These are phyloP conservation scores for Caenorhabditis remanei DNA, from an alignment of 1,140 invertebrate species.

Conservation along the genomic window DNA sequence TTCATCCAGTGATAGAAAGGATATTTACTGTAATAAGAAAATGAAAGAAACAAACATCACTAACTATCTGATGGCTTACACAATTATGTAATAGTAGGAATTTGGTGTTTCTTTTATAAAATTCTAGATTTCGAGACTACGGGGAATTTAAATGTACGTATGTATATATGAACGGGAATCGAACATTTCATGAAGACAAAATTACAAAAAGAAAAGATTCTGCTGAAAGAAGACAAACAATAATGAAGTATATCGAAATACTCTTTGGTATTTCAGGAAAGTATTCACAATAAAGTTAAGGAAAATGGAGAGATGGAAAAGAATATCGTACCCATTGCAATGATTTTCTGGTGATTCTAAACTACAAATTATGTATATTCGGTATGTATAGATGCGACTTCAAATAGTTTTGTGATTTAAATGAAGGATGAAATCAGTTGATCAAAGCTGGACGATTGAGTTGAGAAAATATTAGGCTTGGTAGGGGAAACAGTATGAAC, in stretches of 20 bases:
- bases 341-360: constrained; percentile 9
- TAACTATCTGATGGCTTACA: too few species aligned
- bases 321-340: constrained; percentile 22
- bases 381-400: constrained; percentile 13
- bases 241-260: not conserved
- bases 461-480: not conserved
- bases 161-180: not conserved
- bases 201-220: constrained; percentile 40
- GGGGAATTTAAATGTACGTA: not conserved
- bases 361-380: constrained; percentile 11
- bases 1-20: not conserved
- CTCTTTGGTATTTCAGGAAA: constrained; percentile 20
- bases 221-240: constrained; percentile 3
- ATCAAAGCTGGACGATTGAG: not conserved
- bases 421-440: not conserved
- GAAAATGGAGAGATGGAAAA: not conserved
- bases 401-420: not conserved
- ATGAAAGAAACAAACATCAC: not conserved
- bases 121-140: too few species aligned
- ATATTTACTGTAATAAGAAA: not conserved
- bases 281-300: constrained; percentile 29
- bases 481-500: not conserved
- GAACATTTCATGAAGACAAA: constrained; percentile 35
- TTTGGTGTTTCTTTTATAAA: too few species aligned
- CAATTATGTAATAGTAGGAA: too few species aligned